Percentiles rank a stretch among this genome's conserved stretches.
These are phyloP conservation scores for Centropyge bicolor DNA, from an alignment of 2,797 vertebrate genomes.

Conservation along the genomic window DNA sequence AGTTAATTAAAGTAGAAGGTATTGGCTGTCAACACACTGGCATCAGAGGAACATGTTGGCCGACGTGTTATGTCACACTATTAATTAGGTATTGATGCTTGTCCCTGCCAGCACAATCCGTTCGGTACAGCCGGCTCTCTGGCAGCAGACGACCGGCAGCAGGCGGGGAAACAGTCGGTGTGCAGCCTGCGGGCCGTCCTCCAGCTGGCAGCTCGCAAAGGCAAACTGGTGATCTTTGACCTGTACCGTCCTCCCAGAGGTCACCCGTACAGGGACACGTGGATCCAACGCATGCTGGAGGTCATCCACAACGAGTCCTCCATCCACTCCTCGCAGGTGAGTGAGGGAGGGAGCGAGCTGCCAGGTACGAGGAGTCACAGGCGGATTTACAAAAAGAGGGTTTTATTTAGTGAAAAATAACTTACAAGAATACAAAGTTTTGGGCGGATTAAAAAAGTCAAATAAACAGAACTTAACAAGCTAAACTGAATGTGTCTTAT, in stretches of 20 bases:
- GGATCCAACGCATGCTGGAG: constrained; percentile 85
- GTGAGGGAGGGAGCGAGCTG: not conserved
- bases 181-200: constrained; percentile 87
- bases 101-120: constrained; percentile 82
- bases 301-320: constrained; percentile 83
- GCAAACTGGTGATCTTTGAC: constrained; percentile 91
- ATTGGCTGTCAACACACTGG: not conserved
- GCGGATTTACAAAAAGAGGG: not conserved
- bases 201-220: constrained; percentile 83
- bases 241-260: constrained; percentile 86
- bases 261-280: constrained; percentile 88
- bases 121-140: constrained; percentile 84
- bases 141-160: constrained; percentile 75
- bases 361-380: too few relatives aligned
- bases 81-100: constrained; percentile 33
- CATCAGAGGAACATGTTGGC: not conserved
- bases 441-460: too few relatives aligned
- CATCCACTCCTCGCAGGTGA: constrained; percentile 88
- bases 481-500: too few relatives aligned
- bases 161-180: constrained; percentile 86
- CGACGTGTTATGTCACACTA: not conserved
- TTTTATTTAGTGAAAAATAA: too few relatives aligned
- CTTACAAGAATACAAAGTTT: too few relatives aligned
- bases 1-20: too few relatives aligned
- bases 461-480: too few relatives aligned